A percentile compares a stretch with the other conserved stretches of the same genome.
These are phyloP conservation scores for Isoperla grammatica DNA, from an alignment of 2,888 invertebrate species.

Conservation along the genomic window DNA sequence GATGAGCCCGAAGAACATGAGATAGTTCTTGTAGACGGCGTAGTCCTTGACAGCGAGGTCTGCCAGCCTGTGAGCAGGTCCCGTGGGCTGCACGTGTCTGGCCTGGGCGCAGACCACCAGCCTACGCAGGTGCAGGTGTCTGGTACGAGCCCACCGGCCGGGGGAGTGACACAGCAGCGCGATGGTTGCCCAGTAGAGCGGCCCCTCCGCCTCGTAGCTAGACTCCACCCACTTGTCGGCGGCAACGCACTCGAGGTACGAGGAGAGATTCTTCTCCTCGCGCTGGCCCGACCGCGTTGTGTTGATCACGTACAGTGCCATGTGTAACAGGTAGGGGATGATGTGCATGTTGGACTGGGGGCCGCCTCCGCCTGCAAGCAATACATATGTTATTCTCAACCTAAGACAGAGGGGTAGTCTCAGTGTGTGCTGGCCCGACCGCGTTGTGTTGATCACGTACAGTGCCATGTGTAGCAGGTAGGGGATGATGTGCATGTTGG, in stretches of 20 bases:
- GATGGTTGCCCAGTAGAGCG: constrained; percentile 81
- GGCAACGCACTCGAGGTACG: constrained; percentile 60
- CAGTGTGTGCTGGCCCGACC: constrained; percentile 64
- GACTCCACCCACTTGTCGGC: constrained; percentile 68
- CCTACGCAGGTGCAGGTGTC: constrained; percentile 67
- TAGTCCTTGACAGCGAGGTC: constrained; percentile 60
- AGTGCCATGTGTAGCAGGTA: constrained; percentile 91
- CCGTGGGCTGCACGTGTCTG: constrained; percentile 60
- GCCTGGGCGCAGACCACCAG: constrained; percentile 73
- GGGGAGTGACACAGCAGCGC: constrained; percentile 73
- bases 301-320: constrained; percentile 90
- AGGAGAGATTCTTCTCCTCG: constrained; percentile 71
- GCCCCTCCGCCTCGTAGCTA: constrained; percentile 86
- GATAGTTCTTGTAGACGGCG: constrained; percentile 74
- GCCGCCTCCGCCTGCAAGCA: constrained; percentile 96
- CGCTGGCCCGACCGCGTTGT: constrained; percentile 71
- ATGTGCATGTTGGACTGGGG: constrained; percentile 97
- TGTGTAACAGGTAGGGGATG: constrained; percentile 88
- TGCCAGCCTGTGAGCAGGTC: constrained; percentile 49
- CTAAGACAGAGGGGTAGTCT: too few species aligned
- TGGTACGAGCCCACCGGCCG: constrained; percentile 66
- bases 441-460: constrained; percentile 84
- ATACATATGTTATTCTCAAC: too few species aligned
- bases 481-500: constrained; percentile 94
- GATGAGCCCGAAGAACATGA: constrained; percentile 79